Percentiles rank a stretch among this genome's conserved stretches.
Conservation (phyloP, 2,113 vertebrate species). For the Thalassoma bifasciatum region DNA sequence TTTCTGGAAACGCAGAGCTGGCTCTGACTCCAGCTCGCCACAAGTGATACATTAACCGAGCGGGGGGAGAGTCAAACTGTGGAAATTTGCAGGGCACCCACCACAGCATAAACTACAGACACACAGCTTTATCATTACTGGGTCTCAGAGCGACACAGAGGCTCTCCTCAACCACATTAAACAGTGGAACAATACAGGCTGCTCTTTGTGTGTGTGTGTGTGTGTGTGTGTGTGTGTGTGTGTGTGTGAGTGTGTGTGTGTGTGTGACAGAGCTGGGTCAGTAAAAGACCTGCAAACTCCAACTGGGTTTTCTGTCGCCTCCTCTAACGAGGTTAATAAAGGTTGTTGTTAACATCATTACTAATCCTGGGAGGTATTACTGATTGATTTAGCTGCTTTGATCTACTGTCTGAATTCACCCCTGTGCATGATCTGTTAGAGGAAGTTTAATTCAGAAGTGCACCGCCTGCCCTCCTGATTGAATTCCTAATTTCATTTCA, state of each 20-base stretch:
- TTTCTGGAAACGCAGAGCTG: conserved; percentile 45
- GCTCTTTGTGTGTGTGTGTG: background rate
- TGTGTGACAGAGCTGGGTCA: background rate
- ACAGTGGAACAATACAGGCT: conserved; percentile 4
- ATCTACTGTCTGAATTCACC: background rate
- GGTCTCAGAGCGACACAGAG: conserved; percentile 5
- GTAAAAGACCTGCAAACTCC: conserved; percentile 7
- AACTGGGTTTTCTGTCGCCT: background rate
- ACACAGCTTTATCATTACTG: conserved; percentile 23
- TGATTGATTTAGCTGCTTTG: background rate
- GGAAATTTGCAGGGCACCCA: background rate
- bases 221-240: too few species aligned
- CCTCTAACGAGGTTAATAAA: background rate
- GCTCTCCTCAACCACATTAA: conserved; percentile 1
- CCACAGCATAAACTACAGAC: conserved; percentile 17
- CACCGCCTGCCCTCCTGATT: too few species aligned
- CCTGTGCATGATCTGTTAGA: too few species aligned
- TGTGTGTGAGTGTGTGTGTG: background rate
- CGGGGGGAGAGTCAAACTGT: conserved; percentile 16
- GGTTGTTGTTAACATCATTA: background rate
- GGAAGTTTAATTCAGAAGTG: too few species aligned
- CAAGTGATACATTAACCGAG: conserved; percentile 36
- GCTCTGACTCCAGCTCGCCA: conserved; percentile 3
- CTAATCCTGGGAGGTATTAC: too few species aligned
- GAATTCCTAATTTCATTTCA: too few species aligned